Evolutionary conservation across 2,797 vertebrate species (phyloP).

Genomic region (Capromys pilorides): DNA sequence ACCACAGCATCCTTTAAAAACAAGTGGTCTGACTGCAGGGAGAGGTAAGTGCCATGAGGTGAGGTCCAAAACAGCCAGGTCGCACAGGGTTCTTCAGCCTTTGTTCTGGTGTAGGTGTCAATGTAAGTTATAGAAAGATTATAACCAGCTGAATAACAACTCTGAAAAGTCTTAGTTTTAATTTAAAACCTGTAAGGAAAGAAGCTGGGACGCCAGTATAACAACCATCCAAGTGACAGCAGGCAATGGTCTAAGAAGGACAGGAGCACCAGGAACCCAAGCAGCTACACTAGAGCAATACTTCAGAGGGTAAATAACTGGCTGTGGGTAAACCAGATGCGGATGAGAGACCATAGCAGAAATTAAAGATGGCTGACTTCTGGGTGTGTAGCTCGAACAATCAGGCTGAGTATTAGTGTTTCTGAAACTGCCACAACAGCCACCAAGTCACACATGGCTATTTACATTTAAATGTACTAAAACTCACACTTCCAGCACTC

Average conservation of each 20-base stretch:
- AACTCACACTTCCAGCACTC: not conserved
- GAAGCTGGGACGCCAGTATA: not conserved
- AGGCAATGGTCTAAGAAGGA: not conserved
- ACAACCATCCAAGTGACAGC: not conserved
- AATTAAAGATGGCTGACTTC: not conserved
- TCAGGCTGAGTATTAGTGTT: not conserved
- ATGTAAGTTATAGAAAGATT: not conserved
- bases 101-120: not conserved
- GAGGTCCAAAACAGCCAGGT: not conserved
- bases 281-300: not conserved
- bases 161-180: not conserved
- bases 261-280: not conserved
- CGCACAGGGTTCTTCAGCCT: not conserved
- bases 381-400: not conserved
- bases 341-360: not conserved
- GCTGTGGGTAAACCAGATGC: not conserved
- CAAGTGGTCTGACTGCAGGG: not conserved
- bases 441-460: not conserved
- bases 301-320: not conserved
- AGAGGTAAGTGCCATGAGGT: not conserved
- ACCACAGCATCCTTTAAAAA: not conserved
- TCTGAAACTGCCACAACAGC: not conserved
- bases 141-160: not conserved
- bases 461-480: not conserved
- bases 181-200: not conserved